Base-by-base conservation (phyloP, 2,113 vertebrate genomes). In the Notothenia coriiceps region DNA sequence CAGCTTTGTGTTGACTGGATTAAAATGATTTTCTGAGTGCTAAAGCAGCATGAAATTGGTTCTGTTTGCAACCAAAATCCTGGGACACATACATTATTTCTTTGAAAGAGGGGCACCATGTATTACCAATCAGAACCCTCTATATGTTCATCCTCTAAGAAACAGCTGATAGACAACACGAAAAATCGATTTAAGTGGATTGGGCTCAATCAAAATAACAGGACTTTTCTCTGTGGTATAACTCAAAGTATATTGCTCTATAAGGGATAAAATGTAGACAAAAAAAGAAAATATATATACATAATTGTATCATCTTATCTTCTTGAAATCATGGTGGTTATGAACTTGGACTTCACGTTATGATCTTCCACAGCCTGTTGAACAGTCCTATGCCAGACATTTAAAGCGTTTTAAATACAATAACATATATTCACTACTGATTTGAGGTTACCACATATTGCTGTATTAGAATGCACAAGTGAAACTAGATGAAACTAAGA, bases 1-100 rank as follows among this genome's bases (percentile, higher is more conserved):
- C 66, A 55, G 83, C 85, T 82, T 84, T 87, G 75, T 89, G 75
- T 83, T 84, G 29, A 59, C 73, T 76, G 83, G 86, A 92, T 91
- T 90, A 86, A 91, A 91, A 91, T 74, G 25, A 88, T 90, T 90
- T 91, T 74, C 81, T 84, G 60, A 77, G 84, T 87, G 90, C 79
- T 91, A 91, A 91, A 93, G 80, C 80, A 84, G 91, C 93, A 93
- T 95, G 91, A 92, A 93, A 94, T 93, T 93, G 86, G 79, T 88
- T 94, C 72, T 89, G 86, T 93, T 94, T 92, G 87, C 57, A 50
- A 84, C 55, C 63, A 73, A 62, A 40, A 89, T 91, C 77, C 66
- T 73, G 60, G 61, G 67, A 91, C 79, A 29, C 29, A 29, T 65
- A 22, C 22, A 22, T 22, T 22, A 70, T 75, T 84, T 79, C 79